A percentile compares a stretch with the other conserved stretches of the same genome.
Conservation (phyloP, 2,797 vertebrate genomes). For the Lepus townsendii region DNA sequence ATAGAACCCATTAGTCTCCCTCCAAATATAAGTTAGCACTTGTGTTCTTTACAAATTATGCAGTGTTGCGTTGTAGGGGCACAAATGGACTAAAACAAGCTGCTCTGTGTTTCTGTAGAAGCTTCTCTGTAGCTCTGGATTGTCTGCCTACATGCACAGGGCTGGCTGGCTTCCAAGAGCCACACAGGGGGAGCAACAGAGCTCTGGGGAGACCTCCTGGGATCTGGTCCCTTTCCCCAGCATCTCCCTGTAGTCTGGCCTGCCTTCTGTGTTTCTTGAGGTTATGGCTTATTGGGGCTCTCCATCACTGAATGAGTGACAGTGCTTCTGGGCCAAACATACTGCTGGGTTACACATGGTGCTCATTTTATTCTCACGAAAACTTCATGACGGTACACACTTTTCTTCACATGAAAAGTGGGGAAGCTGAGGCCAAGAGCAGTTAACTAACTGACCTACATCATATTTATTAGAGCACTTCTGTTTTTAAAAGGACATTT, state of each 20-base stretch:
- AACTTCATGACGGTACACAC: background rate
- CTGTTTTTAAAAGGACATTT: conserved; percentile 44
- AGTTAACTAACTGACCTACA: background rate
- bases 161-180: background rate
- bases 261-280: background rate
- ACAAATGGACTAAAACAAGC: background rate
- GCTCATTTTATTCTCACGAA: background rate
- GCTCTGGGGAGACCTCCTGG: background rate
- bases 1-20: background rate
- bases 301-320: background rate
- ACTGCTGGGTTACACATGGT: accelerated
- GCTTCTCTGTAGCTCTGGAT: background rate
- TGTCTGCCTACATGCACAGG: background rate
- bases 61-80: background rate
- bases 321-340: background rate
- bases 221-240: background rate
- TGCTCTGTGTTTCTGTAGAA: background rate
- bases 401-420: background rate
- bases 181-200: background rate
- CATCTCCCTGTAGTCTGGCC: accelerated
- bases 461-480: background rate
- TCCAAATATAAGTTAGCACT: background rate
- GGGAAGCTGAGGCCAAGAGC: conserved; percentile 3
- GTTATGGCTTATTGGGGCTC: background rate
- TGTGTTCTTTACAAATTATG: background rate